Evolutionary conservation across 2,797 vertebrate species (phyloP), one percentile per base, ranked within the genome.

Genomic region (Odontamblyopus lacepedii): DNA sequence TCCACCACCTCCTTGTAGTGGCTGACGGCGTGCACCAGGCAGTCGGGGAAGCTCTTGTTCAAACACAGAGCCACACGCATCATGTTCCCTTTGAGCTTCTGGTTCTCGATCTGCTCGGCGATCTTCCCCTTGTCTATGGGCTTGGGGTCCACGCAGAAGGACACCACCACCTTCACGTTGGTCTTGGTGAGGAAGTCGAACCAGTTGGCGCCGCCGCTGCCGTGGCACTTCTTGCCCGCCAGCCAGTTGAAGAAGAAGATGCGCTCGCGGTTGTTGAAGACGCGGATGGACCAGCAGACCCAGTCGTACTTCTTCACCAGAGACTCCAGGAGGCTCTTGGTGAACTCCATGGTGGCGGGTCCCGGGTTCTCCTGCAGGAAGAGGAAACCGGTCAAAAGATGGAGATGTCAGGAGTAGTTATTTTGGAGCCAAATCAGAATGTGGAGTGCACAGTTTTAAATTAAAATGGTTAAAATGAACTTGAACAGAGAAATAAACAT

Each of bases 211-310:
- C 91, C 91, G 11, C 88, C 90, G 0, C 87, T 92, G 15, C 93
- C 93, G 0, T 94, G 92, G 80, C 86, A 94, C 62, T 92, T 92
- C 80, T 93, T 94, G 11, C 94, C 94, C 6, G 93, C 93, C 65
- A 94, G 70, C 94, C 93, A 95, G 87, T 94, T 94, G 89, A 92
- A 94, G 69, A 95, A 91, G 88, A 94, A 93, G 70, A 93, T 78
- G 29, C 89, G 77, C 74, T 92, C 94, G 61, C 75, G 71, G 16
- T 92, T 71, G 12, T 63, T 81, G 75, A 94, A 94, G 38, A 89
- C 90, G 53, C 91, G 75, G 66, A 95, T 80, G 53, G 94, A 95
- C 94, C 94, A 95, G 41, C 64, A 91, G 19, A 95, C 92, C 94
- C 94, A 95, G 82, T 95, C 92, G 12, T 94, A 95, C 67, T 95